These are phyloP conservation scores for Oplegnathus fasciatus DNA, from an alignment of 2,113 vertebrate species.

Conservation along the genomic window DNA sequence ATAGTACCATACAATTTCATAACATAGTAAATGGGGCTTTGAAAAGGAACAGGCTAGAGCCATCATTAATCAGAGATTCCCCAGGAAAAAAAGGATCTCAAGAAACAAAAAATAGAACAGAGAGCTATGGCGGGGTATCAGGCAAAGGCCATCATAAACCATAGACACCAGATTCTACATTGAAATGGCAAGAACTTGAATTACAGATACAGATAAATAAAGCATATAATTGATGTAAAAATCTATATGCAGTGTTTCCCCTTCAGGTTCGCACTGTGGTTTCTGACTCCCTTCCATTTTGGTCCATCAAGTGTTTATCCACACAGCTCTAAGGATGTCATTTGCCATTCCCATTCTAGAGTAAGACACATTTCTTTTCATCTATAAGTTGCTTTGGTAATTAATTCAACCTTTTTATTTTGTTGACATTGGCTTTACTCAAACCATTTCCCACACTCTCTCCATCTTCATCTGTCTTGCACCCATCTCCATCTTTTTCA, in stretches of 20 bases:
- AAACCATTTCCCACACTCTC: neutral
- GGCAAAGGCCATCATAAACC: too few species aligned
- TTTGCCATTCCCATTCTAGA: constrained; percentile 33
- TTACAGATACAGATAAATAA: neutral
- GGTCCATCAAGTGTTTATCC: constrained; percentile 7
- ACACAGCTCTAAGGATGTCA: constrained; percentile 3
- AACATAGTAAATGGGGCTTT: too few species aligned
- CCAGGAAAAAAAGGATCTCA: too few species aligned
- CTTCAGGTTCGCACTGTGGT: constrained; percentile 36
- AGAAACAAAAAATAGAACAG: too few species aligned
- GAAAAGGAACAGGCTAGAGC: neutral
- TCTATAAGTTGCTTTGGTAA: neutral
- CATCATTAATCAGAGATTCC: neutral
- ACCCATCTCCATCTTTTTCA: neutral
- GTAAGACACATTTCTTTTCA: constrained; percentile 58
- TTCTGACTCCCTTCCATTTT: constrained; percentile 10
- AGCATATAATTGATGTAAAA: neutral
- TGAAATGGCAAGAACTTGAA: too few species aligned
- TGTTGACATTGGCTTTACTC: neutral
- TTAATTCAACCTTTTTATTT: neutral
- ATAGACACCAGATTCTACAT: too few species aligned
- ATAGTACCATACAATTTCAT: too few species aligned
- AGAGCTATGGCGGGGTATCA: too few species aligned
- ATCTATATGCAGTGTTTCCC: neutral
- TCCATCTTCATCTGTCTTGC: neutral